These are phyloP conservation scores for Toxotes lorentzi DNA, from an alignment of 2,797 vertebrate genomes.

Conservation along the genomic window DNA sequence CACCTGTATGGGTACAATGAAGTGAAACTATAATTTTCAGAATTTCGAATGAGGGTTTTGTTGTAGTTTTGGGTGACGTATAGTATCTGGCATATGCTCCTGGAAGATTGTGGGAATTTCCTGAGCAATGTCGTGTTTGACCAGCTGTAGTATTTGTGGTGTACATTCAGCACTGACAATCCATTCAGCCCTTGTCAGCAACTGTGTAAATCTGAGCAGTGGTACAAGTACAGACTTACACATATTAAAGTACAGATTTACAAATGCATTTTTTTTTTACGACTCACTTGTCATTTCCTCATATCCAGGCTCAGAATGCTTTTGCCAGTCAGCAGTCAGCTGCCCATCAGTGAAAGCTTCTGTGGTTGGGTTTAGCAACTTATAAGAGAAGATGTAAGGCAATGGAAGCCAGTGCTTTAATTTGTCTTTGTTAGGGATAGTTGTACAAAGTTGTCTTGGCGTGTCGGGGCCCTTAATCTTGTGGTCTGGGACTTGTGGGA, in stretches of 20 bases:
- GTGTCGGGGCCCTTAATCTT: conserved; percentile 55
- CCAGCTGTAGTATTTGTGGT: not conserved
- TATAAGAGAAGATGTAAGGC: not conserved
- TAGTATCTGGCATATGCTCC: not conserved
- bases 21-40: not conserved
- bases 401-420: conserved; percentile 7
- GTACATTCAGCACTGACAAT: not conserved
- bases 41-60: not conserved
- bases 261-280: not conserved
- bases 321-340: not conserved
- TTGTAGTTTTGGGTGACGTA: not conserved
- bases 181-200: not conserved
- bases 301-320: not conserved
- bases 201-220: not conserved
- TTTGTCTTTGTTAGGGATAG: conserved; percentile 32
- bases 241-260: not conserved
- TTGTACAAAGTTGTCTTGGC: conserved; percentile 38
- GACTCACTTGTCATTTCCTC: not conserved
- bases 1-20: not conserved
- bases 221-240: not conserved
- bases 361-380: not conserved
- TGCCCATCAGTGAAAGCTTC: not conserved
- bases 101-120: not conserved
- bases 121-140: not conserved
- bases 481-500: conserved; percentile 55